phyloP scores from a whole-genome alignment of 2,888 invertebrate species.

The Platypus cylindrus region DNA sequence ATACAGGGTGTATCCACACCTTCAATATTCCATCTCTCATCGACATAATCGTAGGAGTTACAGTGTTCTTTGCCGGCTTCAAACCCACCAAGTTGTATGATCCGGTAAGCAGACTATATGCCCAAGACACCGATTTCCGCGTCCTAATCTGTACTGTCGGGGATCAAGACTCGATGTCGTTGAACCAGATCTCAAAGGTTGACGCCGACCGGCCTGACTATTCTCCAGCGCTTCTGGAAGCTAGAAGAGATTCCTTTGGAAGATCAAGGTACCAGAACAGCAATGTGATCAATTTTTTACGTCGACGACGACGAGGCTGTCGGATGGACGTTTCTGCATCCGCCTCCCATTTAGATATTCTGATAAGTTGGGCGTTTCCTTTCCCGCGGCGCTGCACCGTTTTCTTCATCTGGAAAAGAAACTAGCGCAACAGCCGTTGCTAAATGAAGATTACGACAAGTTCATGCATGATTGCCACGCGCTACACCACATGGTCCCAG shows the following conservation, averaged over 20 bases:
- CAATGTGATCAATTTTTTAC: conserved; percentile 10
- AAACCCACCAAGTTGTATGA: too few relatives aligned
- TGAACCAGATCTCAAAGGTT: too few relatives aligned
- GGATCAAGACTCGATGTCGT: too few relatives aligned
- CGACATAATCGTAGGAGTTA: too few relatives aligned
- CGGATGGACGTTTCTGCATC: conserved; percentile 7
- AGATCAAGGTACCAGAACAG: conserved; percentile 5
- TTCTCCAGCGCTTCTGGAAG: conserved; percentile 10
- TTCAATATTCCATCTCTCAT: too few relatives aligned
- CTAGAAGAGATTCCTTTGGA: conserved; percentile 7
- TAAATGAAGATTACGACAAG: conserved; percentile 5
- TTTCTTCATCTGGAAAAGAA: conserved; percentile 9
- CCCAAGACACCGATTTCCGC: too few relatives aligned
- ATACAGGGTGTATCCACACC: too few relatives aligned
- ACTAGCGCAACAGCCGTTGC: conserved; percentile 4
- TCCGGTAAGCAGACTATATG: too few relatives aligned
- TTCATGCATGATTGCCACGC: conserved; percentile 6
- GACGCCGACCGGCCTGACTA: too few relatives aligned
- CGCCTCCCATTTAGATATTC: conserved; percentile 7
- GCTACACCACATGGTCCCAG: conserved; percentile 5
- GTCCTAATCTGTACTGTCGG: too few relatives aligned
- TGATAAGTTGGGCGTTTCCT: conserved; percentile 2
- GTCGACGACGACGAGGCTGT: conserved; percentile 3
- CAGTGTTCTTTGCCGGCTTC: too few relatives aligned
- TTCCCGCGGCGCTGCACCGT: conserved; percentile 3